Conservation (phyloP, 2,113 vertebrate species). For the Pseudois nayaur region DNA sequence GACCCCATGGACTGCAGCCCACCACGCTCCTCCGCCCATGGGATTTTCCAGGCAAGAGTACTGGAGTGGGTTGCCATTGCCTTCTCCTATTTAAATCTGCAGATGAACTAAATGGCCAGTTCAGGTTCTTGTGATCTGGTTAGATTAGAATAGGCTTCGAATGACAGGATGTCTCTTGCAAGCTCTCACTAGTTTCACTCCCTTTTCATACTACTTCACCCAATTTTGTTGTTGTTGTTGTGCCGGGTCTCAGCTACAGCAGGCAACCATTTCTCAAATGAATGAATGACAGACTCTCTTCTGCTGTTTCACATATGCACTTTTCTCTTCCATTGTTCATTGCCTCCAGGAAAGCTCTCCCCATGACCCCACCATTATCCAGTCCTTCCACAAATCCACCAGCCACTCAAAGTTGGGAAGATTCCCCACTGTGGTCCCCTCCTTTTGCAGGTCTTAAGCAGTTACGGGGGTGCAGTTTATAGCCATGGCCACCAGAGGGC, state of each 20-base stretch:
- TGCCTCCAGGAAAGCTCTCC: background rate
- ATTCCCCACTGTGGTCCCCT: background rate
- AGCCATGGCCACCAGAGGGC: constrained; percentile 35
- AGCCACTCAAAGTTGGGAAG: background rate
- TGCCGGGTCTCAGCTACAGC: background rate
- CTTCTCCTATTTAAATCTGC: background rate
- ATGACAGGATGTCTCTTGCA: background rate
- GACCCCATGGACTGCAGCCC: too few relatives aligned
- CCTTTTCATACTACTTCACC: background rate
- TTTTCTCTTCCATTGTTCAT: background rate
- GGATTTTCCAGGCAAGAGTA: too few relatives aligned
- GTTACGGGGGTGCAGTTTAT: background rate
- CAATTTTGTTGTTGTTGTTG: background rate
- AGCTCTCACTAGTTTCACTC: background rate
- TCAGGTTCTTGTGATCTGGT: background rate
- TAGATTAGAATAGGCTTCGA: background rate
- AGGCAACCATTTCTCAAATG: background rate
- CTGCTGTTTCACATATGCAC: background rate
- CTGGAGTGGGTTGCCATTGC: too few relatives aligned
- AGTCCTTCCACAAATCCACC: background rate
- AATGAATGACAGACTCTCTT: background rate
- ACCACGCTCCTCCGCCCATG: too few relatives aligned
- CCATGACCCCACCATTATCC: background rate
- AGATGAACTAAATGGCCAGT: background rate
- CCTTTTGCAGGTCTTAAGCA: background rate